Evolutionary conservation across 2,797 vertebrate genomes (phyloP).

Genomic region (Rhinoraja longicauda): DNA sequence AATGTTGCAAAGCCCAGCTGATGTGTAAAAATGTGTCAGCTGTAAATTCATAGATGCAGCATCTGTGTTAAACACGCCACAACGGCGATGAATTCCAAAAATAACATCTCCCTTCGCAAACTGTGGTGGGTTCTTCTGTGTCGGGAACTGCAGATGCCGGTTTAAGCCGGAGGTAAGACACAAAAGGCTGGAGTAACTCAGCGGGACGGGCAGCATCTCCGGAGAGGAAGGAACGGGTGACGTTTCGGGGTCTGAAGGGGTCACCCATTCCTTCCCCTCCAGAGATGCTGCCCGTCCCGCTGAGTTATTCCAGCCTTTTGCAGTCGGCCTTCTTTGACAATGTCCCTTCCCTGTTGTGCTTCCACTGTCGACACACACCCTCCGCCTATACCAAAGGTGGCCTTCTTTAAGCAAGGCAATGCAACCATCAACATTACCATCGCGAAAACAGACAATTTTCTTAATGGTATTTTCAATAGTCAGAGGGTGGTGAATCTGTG

Average conservation of each 20-base stretch:
- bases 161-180: too few species aligned
- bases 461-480: too few species aligned
- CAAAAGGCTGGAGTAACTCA: too few species aligned
- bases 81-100: neutral
- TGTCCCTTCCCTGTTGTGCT: neutral
- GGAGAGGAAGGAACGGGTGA: too few species aligned
- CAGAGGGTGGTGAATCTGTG: too few species aligned
- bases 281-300: too few species aligned
- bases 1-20: neutral
- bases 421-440: neutral
- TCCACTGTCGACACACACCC: neutral
- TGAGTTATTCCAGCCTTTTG: too few species aligned
- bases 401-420: neutral
- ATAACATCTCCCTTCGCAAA: neutral
- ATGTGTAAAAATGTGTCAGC: neutral
- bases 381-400: neutral
- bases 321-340: too few species aligned
- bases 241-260: too few species aligned
- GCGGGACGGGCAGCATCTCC: too few species aligned
- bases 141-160: too few species aligned
- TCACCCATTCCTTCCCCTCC: too few species aligned
- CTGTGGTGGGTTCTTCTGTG: neutral
- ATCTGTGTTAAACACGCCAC: neutral
- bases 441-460: neutral
- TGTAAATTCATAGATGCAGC: neutral